Evolutionary conservation across 2,888 invertebrate species (phyloP), one percentile per base, ranked within the genome.

Genomic region (Synergus gifuensis): DNA sequence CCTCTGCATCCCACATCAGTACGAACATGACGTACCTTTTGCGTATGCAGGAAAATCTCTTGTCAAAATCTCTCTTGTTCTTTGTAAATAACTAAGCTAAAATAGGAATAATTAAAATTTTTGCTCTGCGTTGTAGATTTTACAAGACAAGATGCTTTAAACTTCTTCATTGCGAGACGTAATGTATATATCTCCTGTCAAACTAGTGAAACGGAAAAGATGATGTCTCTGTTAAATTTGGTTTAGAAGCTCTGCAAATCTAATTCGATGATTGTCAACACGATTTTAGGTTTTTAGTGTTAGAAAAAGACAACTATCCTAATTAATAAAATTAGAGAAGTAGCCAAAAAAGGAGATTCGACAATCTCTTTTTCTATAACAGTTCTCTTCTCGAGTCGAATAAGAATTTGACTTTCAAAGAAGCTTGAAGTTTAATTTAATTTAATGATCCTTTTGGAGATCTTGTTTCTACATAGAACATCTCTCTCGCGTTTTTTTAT

Each of bases 391-490:
- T 18, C 11, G 7, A 9, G 58, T 9, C 9, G 2, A 58, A 58
- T 58, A 58, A 18, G 11, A 58, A 18, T 58, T 18, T n/a, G 8
- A 18, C 11, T 58, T 58, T 58, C 7, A 58, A 18, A 54, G 14
- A 18, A 18, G n/a, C 11, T 58, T 58, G 58, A 58, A 8, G 18
- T 86, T 86, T 88, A 88, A 88, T 89, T 87, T 85, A 87, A 87
- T 87, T 89, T 89, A 89, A 89, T 88, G 88, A 89, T 83, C 85
- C 83, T 83, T 85, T 83, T 69, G 44, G 46, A 69, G 49, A 69
- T 22, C 14, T 16, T 63, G 60, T 54, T 79, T 63, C 49, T n/a
- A 42, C 49, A 40, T 76, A 18, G 4, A 14, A 28, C 58, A 22
- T 69, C 46, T 22, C 78, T 54, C 49, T 9, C 49, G 14, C 62